Base-by-base conservation (phyloP, 2,888 invertebrate species). In the Deilephila porcellus region DNA sequence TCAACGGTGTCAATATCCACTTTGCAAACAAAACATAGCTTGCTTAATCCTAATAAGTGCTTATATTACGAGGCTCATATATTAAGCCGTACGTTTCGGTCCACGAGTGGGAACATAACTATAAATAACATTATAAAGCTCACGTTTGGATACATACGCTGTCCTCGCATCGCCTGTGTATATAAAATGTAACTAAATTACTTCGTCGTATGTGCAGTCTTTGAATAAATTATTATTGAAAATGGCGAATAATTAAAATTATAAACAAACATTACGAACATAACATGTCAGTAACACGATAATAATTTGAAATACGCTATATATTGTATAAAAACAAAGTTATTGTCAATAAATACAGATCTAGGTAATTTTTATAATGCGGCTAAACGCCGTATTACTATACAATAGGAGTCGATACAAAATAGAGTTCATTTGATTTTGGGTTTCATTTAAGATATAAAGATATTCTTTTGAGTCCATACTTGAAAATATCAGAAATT, bases 41-140 rank as follows among this genome's bases (percentile, higher is more conserved):
- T 80, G 83, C 91, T 91, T 92, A 92, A 72, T 79, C 78, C 88
- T 91, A 91, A 78, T 75, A 82, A 81, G 89, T 91, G 90, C 90
- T 91, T 90, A 85, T 74, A 83, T 83, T 83, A 87, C 82, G 87
- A 89, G 90, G 88, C 90, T 86, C 82, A 67, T 83, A 84, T 67
- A 79, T 81, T 85, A 88, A 90, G 91, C 90, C 89, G 83, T 80
- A 80, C 72, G 77, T 86, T 89, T 88, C 82, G 88, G 90, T 90
- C 88, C 90, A 89, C 86, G 78, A 86, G 80, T 82, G 83, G 77
- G 80, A 85, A 86, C 81, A 80, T 89, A 85, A 76, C 88, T 89
- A 89, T 81, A 83, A 79, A 83, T 86, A 81, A 85, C 78, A 81
- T 83, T 87, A 88, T 78, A 76, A 83, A 81, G 81, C 83, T 82